Conservation (phyloP, 2,888 invertebrate species). For the Gastrophysa polygoni region DNA sequence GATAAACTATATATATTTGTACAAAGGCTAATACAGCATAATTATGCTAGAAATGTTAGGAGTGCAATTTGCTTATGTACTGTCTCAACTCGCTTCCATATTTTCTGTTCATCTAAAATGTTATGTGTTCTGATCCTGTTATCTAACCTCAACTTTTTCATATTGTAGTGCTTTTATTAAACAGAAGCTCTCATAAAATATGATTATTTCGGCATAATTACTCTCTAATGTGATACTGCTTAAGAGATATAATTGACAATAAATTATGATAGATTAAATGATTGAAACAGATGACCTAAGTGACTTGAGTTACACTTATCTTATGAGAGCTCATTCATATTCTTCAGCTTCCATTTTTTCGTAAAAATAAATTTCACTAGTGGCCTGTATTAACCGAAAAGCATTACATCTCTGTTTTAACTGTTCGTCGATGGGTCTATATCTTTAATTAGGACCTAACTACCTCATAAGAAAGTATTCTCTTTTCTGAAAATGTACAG, state of each 20-base stretch:
- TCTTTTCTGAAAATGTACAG: constrained; percentile 26
- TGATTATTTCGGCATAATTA: no score
- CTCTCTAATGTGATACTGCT: neutral
- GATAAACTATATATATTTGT: constrained; percentile 24
- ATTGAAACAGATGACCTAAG: no score
- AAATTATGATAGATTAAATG: neutral
- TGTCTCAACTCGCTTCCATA: no score
- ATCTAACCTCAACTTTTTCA: no score
- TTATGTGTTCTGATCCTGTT: no score
- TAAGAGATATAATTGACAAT: neutral
- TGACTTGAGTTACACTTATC: neutral
- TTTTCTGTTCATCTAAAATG: no score
- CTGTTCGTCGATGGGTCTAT: constrained; percentile 11
- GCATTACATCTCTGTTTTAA: constrained; percentile 16
- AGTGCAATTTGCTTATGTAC: no score
- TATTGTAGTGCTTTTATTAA: neutral
- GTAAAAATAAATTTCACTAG: constrained; percentile 20
- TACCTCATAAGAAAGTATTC: constrained; percentile 32
- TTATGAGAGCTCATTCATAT: neutral
- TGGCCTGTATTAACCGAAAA: constrained; percentile 22
- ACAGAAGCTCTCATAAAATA: neutral
- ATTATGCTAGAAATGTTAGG: no score
- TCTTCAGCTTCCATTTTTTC: neutral
- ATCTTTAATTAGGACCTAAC: constrained; percentile 25
- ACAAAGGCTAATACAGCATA: constrained; percentile 19